These are phyloP conservation scores for Dyspetes luteomarginatus DNA, from an alignment of 2,888 invertebrate genomes.

Conservation along the genomic window DNA sequence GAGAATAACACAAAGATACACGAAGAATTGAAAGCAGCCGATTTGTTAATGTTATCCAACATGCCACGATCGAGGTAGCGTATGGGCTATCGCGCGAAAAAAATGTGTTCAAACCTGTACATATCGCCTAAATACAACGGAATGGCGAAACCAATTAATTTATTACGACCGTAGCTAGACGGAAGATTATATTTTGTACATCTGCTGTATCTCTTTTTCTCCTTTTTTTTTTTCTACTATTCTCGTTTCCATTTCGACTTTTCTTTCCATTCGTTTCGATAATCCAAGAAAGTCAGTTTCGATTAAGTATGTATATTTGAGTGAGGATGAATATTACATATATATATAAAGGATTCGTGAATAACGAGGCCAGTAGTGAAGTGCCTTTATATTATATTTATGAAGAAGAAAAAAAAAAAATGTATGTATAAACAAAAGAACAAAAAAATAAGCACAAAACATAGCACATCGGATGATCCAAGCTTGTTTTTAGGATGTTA, in stretches of 20 bases:
- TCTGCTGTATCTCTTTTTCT: slow-evolving; percentile 16
- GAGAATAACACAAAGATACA: too few relatives aligned
- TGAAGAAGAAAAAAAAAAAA: slow-evolving; percentile 49
- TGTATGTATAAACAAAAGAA: slow-evolving; percentile 32
- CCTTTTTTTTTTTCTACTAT: neutral
- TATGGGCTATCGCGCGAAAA: slow-evolving; percentile 53
- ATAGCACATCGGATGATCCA: slow-evolving; percentile 37
- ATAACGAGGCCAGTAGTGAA: slow-evolving; percentile 80
- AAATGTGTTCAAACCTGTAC: slow-evolving; percentile 78
- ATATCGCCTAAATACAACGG: slow-evolving; percentile 70
- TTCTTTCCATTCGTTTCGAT: slow-evolving; percentile 2
- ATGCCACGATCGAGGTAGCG: slow-evolving; percentile 30
- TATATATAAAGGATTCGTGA: slow-evolving; percentile 68
- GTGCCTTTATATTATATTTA: slow-evolving; percentile 76
- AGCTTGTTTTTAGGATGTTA: slow-evolving; percentile 46
- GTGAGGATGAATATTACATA: slow-evolving; percentile 69
- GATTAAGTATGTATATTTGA: slow-evolving; percentile 51
- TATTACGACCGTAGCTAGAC: slow-evolving; percentile 74
- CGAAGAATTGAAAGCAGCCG: neutral
- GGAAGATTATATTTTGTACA: slow-evolving; percentile 66
- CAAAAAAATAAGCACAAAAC: slow-evolving; percentile 2
- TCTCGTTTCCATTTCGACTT: neutral
- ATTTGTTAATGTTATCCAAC: slow-evolving; percentile 23
- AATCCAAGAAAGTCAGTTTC: slow-evolving; percentile 33
- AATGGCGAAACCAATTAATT: slow-evolving; percentile 73